phyloP scores from a whole-genome alignment of 2,797 vertebrate species.

The Bradypus variegatus region DNA sequence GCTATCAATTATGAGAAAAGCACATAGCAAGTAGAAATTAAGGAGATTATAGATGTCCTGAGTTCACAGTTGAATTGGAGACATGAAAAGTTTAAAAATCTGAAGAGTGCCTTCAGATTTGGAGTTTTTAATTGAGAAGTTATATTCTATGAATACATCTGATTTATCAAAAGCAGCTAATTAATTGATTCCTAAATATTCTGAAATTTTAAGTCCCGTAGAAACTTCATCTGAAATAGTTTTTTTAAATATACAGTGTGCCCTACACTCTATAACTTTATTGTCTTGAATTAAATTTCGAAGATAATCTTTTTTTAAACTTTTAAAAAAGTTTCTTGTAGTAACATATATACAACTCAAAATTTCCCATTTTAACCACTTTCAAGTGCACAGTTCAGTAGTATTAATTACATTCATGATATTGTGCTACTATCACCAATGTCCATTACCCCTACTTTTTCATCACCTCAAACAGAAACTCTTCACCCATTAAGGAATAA shows the following conservation, averaged over 20 bases:
- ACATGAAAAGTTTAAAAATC: background rate
- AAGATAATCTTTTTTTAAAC: too few relatives aligned
- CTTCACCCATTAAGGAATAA: too few relatives aligned
- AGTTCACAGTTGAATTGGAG: background rate
- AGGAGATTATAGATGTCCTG: background rate
- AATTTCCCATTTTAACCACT: too few relatives aligned
- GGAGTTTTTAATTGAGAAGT: background rate
- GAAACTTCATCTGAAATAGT: background rate
- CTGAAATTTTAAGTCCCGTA: background rate
- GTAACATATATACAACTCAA: too few relatives aligned
- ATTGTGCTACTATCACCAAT: too few relatives aligned
- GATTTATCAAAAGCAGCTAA: background rate
- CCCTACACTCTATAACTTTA: too few relatives aligned
- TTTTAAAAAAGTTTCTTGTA: too few relatives aligned
- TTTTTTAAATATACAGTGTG: background rate
- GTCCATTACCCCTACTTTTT: too few relatives aligned
- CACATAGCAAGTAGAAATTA: background rate
- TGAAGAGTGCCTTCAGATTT: background rate
- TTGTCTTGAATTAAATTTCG: too few relatives aligned
- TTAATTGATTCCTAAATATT: background rate
- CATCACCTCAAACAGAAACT: too few relatives aligned
- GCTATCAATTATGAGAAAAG: background rate
- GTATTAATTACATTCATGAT: too few relatives aligned
- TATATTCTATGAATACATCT: background rate
- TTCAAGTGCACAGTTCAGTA: too few relatives aligned